Base-by-base conservation (phyloP, 2,797 vertebrate species). In the Oryzias dopingdopingensis region DNA sequence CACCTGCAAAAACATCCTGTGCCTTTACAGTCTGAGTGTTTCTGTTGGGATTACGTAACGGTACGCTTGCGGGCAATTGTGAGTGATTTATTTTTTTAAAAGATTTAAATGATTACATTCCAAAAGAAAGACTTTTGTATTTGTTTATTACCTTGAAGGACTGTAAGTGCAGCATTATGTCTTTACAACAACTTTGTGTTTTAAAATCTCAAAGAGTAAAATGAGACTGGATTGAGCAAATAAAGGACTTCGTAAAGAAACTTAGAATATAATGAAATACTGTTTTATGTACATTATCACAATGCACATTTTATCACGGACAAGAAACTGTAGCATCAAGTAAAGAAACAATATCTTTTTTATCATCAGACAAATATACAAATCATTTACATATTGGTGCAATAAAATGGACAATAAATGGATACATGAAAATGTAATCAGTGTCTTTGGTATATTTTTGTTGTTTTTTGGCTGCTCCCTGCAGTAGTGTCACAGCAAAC, bases 91-190 rank as follows among this genome's bases (percentile, higher is more conserved):
- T 44, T 52, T 63, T 76, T 75, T 74, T 61, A 44, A 66, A 71
- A 58, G 49, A 81, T 18, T 48, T 5, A 58, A 43, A 42, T 70
- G 53, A 17, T 14, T 45, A 52, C 49, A 59, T 65, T 44, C 49
- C 62, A 52, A 43, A 37, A 61, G 16, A 64, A 66, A 66, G 48
- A 62, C 62, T 61, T 45, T 74, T 48, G 70, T 81, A 80, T 69
- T 59, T 44, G 65, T 77, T 43, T 55, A 26, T 42, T 42, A 55
- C 65, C 52, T 57, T 58, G 62, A 76, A 75, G 65, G 74, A 78
- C 43, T 68, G 58, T 82, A 87, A 79, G 54, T 88, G 75, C 85
- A 82, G 82, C 86, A 81, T 88, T 85, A 74, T 42, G 62, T 43
- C 67, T 59, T 57, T 46, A 62, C 61, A 49, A 60, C 67, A 66